These are phyloP conservation scores for Macrotis lagotis DNA, from an alignment of 2,113 vertebrate species.

Conservation along the genomic window DNA sequence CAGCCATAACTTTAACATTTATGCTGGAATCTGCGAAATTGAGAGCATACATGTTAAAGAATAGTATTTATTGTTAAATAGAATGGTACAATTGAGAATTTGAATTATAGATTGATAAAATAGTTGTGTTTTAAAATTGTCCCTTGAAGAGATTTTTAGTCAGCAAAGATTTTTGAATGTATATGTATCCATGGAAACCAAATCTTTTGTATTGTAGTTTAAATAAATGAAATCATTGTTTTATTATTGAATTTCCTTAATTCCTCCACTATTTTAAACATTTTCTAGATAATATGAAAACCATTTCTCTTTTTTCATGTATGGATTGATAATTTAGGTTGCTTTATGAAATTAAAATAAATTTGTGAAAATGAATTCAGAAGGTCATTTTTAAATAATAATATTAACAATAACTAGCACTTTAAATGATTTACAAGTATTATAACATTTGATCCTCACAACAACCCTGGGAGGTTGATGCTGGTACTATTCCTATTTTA, in stretches of 20 bases:
- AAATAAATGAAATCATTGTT: constrained; percentile 9
- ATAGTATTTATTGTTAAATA: not conserved
- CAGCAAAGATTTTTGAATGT: constrained; percentile 9
- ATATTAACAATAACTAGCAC: not conserved
- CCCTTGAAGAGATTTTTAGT: constrained; percentile 15
- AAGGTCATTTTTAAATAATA: not conserved
- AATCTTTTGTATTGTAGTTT: not conserved
- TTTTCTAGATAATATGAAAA: constrained; percentile 6
- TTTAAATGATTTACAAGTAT: not conserved
- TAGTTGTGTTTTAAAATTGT: constrained; percentile 23
- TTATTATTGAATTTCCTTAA: not conserved
- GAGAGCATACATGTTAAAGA: not conserved
- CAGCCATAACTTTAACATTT: not conserved
- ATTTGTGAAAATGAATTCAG: not conserved
- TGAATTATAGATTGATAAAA: not conserved
- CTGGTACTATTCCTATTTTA: not conserved
- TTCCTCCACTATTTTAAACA: not conserved
- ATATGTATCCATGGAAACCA: not conserved
- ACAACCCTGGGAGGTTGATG: not conserved
- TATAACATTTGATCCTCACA: not conserved
- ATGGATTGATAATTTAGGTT: not conserved
- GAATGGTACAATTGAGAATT: not conserved
- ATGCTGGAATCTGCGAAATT: not conserved
- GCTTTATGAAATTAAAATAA: constrained; percentile 18
- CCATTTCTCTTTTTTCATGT: not conserved